These are phyloP conservation scores for Hemichromis elongatus DNA, from an alignment of 2,113 vertebrate genomes.

Conservation along the genomic window DNA sequence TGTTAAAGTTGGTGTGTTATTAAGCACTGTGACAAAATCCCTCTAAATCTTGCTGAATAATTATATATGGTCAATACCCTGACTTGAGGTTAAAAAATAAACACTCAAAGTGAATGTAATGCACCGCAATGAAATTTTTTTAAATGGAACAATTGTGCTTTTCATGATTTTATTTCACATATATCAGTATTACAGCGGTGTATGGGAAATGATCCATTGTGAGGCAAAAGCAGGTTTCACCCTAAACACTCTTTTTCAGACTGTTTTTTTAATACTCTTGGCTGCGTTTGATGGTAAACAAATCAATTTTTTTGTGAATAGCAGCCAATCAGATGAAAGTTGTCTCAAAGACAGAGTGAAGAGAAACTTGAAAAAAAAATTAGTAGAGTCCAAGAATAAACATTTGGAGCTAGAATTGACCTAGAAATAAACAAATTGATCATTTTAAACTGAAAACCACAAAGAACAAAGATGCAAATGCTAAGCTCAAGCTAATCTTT, in stretches of 20 bases:
- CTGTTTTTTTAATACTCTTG: neutral
- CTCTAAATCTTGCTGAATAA: constrained; percentile 57
- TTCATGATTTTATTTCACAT: neutral
- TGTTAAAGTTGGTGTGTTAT: neutral
- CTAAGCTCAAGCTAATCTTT: neutral
- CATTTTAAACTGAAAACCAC: no score
- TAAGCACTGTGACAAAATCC: constrained; percentile 19
- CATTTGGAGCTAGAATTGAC: neutral
- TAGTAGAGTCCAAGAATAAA: neutral
- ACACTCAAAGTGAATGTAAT: neutral
- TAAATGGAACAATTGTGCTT: neutral
- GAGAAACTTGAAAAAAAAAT: neutral
- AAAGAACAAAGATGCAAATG: neutral
- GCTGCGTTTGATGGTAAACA: rapidly evolving
- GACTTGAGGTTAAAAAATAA: constrained; percentile 39
- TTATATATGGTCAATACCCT: constrained; percentile 61
- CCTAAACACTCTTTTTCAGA: neutral
- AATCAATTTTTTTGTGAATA: neutral
- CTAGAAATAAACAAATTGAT: neutral
- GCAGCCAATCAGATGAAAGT: neutral
- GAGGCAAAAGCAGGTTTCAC: neutral
- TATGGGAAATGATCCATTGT: neutral
- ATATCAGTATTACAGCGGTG: neutral
- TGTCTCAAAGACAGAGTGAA: neutral
- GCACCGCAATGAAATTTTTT: neutral